Base-by-base conservation (phyloP, 2,888 invertebrate genomes). In the Odontocolon sp. region DNA sequence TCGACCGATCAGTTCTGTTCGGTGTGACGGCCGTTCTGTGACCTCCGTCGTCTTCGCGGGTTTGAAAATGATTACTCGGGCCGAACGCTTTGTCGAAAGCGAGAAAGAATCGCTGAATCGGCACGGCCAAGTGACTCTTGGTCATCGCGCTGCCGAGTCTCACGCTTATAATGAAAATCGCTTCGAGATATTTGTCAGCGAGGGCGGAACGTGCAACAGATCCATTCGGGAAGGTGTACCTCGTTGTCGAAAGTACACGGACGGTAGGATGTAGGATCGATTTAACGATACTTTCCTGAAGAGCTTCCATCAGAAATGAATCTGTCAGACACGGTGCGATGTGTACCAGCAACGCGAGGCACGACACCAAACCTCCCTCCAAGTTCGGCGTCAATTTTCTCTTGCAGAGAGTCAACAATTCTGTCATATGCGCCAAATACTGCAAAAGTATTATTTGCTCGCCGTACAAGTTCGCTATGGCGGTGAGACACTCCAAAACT, bases 401-500 rank as follows among this genome's bases (percentile, higher is more conserved):
- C 76, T 95, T 94, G 82, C 96, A 96, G 11, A 96, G 93, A 1
- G 95, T 94, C 54, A 97, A 94, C 76, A 98, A 89, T 87, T 98
- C 98, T 28, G 95, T 95, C 91, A 97, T 95, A 87, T 97, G 97
- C 0, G 97, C 97, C 79, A 98, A 92, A 91, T 98, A 98, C 90
- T 98, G 98, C 82, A 96, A 92, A 80, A 97, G 92, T 85, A 98
- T 95, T 75, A 98, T 93, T 85, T 97, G 96, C 86, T 97, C 97
- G 21, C 97, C 97, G 89, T 97, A 97, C 84, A 97, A 89, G 95
- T 96, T 95, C 64, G 97, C 96, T 82, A 99, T 96, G 79, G 96
- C 95, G 76, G 95, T 94, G 23, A 99, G 94, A 89, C 98, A 98
- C 84, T 97, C 96, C 79, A 99, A 92, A n/a, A 99, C 97, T 87